Evolutionary conservation across 1,140 invertebrate species (phyloP).

Genomic region (Drosophila nasuta): DNA sequence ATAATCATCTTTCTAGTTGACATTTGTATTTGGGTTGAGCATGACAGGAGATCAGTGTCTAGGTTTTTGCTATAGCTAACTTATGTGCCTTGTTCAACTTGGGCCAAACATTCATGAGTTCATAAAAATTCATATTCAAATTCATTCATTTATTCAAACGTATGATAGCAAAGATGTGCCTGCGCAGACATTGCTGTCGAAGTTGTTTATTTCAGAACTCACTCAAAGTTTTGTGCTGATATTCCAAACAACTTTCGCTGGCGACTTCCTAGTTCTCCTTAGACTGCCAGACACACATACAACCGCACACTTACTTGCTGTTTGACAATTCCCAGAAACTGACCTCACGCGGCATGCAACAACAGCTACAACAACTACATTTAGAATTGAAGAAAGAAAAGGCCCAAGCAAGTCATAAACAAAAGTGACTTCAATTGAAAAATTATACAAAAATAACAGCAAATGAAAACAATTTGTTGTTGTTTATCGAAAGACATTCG

Average conservation of each 20-base stretch:
- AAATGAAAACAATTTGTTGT: slow-evolving; percentile 49
- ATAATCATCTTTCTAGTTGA: too few relatives aligned
- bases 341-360: slow-evolving; percentile 52
- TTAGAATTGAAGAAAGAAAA: slow-evolving; percentile 8
- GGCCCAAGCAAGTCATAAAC: slow-evolving; percentile 58
- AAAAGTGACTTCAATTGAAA: slow-evolving; percentile 65
- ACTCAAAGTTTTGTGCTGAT: slow-evolving; percentile 33
- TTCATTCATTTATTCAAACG: slow-evolving; percentile 29
- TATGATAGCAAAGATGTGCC: slow-evolving; percentile 5
- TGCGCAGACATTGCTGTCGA: neutral
- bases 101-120: neutral
- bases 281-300: neutral
- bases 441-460: slow-evolving; percentile 65
- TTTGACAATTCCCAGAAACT: slow-evolving; percentile 62
- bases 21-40: neutral
- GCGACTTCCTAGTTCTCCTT: slow-evolving; percentile 42
- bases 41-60: neutral
- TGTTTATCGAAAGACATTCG: slow-evolving; percentile 42
- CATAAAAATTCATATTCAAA: slow-evolving; percentile 13
- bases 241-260: slow-evolving; percentile 29
- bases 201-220: slow-evolving; percentile 39
- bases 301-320: neutral
- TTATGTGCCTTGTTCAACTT: neutral
- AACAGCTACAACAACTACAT: slow-evolving; percentile 20
- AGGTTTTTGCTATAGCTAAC: neutral